Evolutionary conservation across 2,797 vertebrate genomes (phyloP), one percentile per base, ranked within the genome.

Genomic region (Ptychadena robeensis): DNA sequence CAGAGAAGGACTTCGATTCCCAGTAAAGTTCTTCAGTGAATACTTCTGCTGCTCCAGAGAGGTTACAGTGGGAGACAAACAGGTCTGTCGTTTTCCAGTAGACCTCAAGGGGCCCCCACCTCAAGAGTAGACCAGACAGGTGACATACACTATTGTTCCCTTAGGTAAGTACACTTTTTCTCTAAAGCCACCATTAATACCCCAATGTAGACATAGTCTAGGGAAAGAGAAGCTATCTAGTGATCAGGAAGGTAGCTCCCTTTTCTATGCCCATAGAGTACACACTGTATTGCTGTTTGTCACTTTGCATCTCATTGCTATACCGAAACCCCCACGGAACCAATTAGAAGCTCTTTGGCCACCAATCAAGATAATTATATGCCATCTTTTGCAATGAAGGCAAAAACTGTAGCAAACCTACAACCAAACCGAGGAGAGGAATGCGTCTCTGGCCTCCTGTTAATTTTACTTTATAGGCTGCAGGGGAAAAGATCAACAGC

Each of bases 291-390:
- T 37, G 12, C 28, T 9, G 25, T 71, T 78, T 73, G 69, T 68
- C 82, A 79, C 75, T 38, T 44, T 67, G 75, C 44, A 59, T 73
- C 61, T 74, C 38, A 15, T 73, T 67, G 82, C 59, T 40, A 37
- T 48, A 59, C 59, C 14, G 8, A 27, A 67, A 34, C 72, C 82
- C 82, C 82, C 22, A 35, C 6, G 76, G 76, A 79, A 68, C 76
- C 66, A 80, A 79, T 84, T 84, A 84, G 70, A 73, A 80, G 34
- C 57, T 69, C 76, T 73, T 80, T 68, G 76, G 82, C 64, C 82
- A 84, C 82, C 76, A 80, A 84, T 79, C 82, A 80, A 80, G 69
- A 68, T 84, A 84, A 84, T 84, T 84, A 84, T 63, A 64, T 69
- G 34, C 76, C 76, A 63, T 74, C 40, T 79, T 83, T 73, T 84